phyloP scores from a whole-genome alignment of 1,140 invertebrate genomes.

The Saccostrea echinata region DNA sequence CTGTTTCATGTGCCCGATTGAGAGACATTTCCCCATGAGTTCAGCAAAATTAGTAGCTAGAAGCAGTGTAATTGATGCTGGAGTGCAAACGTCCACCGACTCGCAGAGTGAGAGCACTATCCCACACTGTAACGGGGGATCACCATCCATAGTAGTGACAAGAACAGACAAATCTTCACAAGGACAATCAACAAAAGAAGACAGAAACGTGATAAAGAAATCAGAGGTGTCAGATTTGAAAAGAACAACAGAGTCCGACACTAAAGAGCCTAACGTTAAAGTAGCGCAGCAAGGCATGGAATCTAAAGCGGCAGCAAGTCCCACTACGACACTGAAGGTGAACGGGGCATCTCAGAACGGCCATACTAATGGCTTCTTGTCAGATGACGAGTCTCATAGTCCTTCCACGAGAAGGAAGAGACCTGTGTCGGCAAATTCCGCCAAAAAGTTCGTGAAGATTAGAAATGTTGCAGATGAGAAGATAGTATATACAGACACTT shows the following conservation, averaged over 20 bases:
- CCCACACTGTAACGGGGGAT: constrained; percentile 9
- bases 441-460: constrained; percentile 72
- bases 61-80: constrained; percentile 14
- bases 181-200: not conserved
- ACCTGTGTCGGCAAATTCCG: constrained; percentile 53
- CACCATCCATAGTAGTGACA: constrained; percentile 42
- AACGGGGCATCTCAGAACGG: constrained; percentile 26
- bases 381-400: constrained; percentile 40
- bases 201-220: not conserved
- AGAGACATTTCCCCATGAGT: constrained; percentile 35
- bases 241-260: not conserved
- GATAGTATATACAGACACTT: constrained; percentile 66
- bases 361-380: not conserved
- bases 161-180: constrained; percentile 10
- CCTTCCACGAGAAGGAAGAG: constrained; percentile 46
- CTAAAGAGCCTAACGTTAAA: not conserved
- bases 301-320: not conserved
- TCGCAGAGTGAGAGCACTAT: not conserved
- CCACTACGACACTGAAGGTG: not conserved
- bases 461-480: constrained; percentile 68
- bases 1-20: constrained; percentile 50
- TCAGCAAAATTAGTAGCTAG: not conserved
- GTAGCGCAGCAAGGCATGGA: not conserved
- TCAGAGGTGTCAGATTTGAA: not conserved
- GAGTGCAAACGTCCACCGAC: not conserved